A percentile compares a stretch with the other conserved stretches of the same genome.
phyloP scores from a whole-genome alignment of 2,797 vertebrate species.

The Syndactyla subalaris region DNA sequence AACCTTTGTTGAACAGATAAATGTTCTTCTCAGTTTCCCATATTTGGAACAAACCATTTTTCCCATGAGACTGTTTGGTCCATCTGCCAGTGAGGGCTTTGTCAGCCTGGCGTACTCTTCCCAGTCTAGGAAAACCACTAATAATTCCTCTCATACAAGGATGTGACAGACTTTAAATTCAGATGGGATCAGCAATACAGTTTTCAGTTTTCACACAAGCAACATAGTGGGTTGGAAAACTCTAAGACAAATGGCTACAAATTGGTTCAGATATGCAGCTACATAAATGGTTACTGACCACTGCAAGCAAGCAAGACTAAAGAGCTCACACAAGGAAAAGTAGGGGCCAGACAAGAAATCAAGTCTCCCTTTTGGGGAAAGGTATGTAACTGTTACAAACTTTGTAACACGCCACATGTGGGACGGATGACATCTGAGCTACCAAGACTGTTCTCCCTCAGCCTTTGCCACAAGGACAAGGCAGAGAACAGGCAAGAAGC shows the following conservation, averaged over 20 bases:
- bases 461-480: neutral
- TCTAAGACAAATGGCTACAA: neutral
- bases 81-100: neutral
- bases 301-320: neutral
- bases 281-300: neutral
- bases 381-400: neutral
- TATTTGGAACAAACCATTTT: neutral
- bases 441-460: neutral
- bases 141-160: neutral
- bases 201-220: neutral
- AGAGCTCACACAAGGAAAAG: neutral
- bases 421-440: neutral
- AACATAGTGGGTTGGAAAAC: neutral
- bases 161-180: neutral
- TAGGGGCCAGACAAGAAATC: accelerated
- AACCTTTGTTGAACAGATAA: neutral
- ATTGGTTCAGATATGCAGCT: neutral
- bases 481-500: neutral
- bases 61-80: neutral
- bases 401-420: accelerated
- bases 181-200: neutral
- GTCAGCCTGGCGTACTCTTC: neutral
- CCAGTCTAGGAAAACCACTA: neutral
- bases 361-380: neutral
- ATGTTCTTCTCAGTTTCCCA: neutral